Conservation (phyloP, 2,113 vertebrate species). For the Cygnus buccinator region DNA sequence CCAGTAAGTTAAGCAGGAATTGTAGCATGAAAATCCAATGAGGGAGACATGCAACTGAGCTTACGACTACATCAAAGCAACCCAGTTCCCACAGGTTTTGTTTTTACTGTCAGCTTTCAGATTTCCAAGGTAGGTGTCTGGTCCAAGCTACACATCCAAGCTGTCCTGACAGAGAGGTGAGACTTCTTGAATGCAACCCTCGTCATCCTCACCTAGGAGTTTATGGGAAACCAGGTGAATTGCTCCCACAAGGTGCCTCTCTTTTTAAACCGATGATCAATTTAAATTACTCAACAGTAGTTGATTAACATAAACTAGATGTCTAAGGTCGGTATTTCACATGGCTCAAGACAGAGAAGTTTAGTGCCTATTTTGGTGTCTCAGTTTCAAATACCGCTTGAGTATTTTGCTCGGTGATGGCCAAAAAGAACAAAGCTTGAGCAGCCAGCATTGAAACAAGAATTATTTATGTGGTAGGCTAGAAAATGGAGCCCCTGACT, state of each 20-base stretch:
- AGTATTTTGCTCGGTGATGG: background rate
- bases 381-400: background rate
- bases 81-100: conserved; percentile 16
- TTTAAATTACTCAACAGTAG: background rate
- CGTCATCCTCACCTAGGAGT: background rate
- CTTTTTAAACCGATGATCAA: background rate
- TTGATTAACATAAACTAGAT: background rate
- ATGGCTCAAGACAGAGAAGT: background rate
- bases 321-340: background rate
- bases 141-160: background rate
- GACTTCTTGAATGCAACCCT: background rate
- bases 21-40: background rate
- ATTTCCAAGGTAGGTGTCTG: background rate
- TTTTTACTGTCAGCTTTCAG: conserved; percentile 45
- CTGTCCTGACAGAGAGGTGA: background rate
- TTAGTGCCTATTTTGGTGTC: background rate
- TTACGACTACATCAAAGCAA: background rate
- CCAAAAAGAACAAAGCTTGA: background rate
- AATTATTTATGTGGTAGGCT: rapidly evolving
- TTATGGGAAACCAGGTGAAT: background rate
- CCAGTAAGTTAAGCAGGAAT: conserved; percentile 30
- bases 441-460: background rate
- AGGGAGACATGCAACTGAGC: background rate
- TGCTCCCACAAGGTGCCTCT: background rate
- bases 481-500: background rate